These are phyloP conservation scores for Alca torda DNA, from an alignment of 2,797 vertebrate genomes.

Conservation along the genomic window DNA sequence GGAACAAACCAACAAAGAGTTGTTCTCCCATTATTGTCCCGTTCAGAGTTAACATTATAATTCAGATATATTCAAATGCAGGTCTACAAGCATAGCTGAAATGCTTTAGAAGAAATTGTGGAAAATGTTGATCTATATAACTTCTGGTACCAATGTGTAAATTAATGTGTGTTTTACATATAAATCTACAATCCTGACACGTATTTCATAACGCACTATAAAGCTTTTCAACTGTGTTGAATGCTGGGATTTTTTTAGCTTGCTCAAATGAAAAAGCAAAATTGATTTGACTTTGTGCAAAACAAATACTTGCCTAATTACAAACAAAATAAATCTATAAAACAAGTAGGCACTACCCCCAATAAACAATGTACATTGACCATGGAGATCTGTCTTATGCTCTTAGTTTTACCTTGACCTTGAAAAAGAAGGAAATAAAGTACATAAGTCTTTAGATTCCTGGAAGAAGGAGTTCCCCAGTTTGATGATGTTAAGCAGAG, in stretches of 20 bases:
- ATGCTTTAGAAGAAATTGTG: conserved; percentile 28
- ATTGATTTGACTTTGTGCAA: background rate
- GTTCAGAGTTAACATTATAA: background rate
- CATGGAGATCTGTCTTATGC: background rate
- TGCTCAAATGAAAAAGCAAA: conserved; percentile 24
- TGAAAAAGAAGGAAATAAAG: background rate
- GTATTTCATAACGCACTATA: conserved; percentile 22
- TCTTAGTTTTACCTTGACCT: background rate
- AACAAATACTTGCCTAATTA: conserved; percentile 13
- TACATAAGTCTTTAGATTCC: background rate
- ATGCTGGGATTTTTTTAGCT: background rate
- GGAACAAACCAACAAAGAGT: background rate
- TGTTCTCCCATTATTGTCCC: background rate
- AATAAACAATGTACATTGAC: background rate
- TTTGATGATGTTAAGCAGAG: background rate
- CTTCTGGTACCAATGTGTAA: background rate
- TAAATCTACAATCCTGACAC: conserved; percentile 32
- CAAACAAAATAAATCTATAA: background rate
- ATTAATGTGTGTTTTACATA: background rate
- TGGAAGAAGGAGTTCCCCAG: background rate
- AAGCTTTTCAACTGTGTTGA: conserved; percentile 32
- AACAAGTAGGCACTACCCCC: background rate
- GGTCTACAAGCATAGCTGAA: background rate
- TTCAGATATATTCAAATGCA: conserved; percentile 31
- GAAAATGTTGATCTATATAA: conserved; percentile 21